Base-by-base conservation (phyloP, 2,797 vertebrate genomes). In the Melopsittacus undulatus region DNA sequence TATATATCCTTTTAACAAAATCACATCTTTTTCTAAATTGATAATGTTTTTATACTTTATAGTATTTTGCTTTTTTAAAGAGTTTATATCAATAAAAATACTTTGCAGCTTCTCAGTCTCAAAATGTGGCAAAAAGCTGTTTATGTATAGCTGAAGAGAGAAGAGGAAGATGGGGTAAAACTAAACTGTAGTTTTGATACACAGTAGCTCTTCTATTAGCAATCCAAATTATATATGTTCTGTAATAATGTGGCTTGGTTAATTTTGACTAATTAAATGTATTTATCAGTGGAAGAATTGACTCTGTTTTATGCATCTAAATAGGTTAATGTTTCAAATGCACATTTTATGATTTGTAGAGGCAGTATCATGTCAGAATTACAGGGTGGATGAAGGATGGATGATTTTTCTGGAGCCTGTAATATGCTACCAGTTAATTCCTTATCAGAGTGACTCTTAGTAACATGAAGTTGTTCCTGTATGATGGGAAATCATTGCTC, bases 201-300 rank as follows among this genome's bases (percentile, higher is more conserved):
- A 62, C 18, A 57, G 40, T 8, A 87, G n/a, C 66, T 83, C 62
- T 64, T 82, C 46, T 66, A 13, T 66, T 91, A 64, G 19, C 20
- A 86, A 94, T 86, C 49, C 80, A 81, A 78, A 95, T 92, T 72
- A 81, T 57, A 13, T 68, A n/a, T 69, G 27, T 90, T 86, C 80
- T 94, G n/a, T 91, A 73, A 94, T 88, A 90, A 75, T 45, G 73
- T 83, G 91, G 54, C 54, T 77, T 94, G 34, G 32, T 91, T 90
- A 89, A 48, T 73, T 63, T 38, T 93, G 85, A 87, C 87, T 66
- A 92, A 83, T 30, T 92, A 93, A 94, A 85, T 68, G n/a, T 72
- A 92, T 89, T 93, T 94, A 80, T 86, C 68, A 75, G 54, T 67
- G 85, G 63, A 81, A 89, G 51, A 88, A 82, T 48, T 88, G 26